Percentiles rank a stretch among this genome's conserved stretches.
These are phyloP conservation scores for Parapsyche elsis DNA, from an alignment of 1,140 invertebrate genomes.

Conservation along the genomic window DNA sequence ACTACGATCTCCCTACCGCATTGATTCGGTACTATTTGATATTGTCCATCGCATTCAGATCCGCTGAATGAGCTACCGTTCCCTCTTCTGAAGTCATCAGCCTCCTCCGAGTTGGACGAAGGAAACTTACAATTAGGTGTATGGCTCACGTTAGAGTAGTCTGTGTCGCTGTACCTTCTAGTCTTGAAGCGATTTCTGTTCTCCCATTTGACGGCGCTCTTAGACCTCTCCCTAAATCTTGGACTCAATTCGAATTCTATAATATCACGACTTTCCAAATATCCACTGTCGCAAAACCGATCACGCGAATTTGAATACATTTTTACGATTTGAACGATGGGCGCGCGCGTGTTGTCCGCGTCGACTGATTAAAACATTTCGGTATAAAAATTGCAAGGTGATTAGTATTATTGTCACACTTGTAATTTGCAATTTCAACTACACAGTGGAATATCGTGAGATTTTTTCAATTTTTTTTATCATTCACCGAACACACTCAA, in stretches of 20 bases:
- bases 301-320: conserved; percentile 13
- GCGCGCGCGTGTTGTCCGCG: neutral
- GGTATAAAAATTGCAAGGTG: neutral
- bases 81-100: neutral
- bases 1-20: neutral
- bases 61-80: neutral
- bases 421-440: neutral
- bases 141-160: conserved; percentile 32
- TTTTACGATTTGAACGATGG: neutral
- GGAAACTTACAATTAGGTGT: neutral
- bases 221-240: neutral
- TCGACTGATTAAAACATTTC: neutral
- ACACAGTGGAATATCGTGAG: no score
- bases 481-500: no score
- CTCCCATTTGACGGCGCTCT: neutral
- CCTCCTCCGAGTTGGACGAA: neutral
- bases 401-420: neutral
- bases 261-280: conserved; percentile 9
- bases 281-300: conserved; percentile 10
- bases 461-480: no score
- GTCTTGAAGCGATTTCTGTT: neutral
- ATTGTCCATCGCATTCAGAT: neutral
- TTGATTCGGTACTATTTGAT: neutral
- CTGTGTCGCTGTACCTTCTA: conserved; percentile 41
- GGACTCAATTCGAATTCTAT: neutral